Conservation (phyloP, 2,888 invertebrate species). For the Tridacna gigas region DNA sequence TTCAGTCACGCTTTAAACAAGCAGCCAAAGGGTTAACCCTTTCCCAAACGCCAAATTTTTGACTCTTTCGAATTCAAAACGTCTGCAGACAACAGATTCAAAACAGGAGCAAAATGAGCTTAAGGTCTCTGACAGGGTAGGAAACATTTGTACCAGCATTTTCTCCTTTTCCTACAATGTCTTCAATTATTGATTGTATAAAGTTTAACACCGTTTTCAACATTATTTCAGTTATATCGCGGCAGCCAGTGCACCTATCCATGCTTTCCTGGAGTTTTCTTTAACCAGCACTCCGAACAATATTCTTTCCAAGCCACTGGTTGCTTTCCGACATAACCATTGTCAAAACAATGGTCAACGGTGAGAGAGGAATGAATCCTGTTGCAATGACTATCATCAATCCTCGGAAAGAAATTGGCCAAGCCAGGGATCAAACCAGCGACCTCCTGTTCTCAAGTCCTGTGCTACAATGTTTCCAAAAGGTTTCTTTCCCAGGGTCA, state of each 20-base stretch:
- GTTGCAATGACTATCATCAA: neutral
- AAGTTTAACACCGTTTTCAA: neutral
- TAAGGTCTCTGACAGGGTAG: no score
- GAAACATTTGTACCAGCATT: no score
- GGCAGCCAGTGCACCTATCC: neutral
- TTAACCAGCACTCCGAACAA: neutral
- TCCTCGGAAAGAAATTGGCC: neutral
- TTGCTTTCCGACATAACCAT: neutral
- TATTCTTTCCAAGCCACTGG: neutral
- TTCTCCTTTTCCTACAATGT: neutral
- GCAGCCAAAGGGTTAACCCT: conserved; percentile 1
- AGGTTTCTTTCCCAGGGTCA: no score
- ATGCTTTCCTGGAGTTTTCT: neutral
- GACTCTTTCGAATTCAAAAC: neutral
- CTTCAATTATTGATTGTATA: neutral
- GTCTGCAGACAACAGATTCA: no score
- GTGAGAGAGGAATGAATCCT: neutral
- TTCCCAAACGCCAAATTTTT: neutral
- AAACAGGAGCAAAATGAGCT: no score
- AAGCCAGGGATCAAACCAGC: neutral
- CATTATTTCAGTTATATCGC: neutral
- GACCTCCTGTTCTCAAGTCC: neutral
- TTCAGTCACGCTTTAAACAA: no score
- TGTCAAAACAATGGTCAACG: neutral
- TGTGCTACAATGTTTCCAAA: no score